Base-by-base conservation (phyloP, 2,888 invertebrate genomes). In the Dryococelus australis region DNA sequence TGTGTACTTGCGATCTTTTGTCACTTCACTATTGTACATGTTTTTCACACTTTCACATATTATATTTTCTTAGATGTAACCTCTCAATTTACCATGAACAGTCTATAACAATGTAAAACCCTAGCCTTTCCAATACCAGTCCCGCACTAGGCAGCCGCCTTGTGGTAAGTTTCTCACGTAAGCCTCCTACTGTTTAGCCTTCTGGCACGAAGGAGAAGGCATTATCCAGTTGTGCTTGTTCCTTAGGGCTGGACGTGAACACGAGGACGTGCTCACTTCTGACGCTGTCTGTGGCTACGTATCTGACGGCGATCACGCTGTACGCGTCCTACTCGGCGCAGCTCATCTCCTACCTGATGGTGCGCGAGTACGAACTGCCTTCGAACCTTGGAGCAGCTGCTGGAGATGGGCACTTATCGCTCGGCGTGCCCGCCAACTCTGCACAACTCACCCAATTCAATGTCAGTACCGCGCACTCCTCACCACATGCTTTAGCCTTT, bases 351-450 rank as follows among this genome's bases (percentile, higher is more conserved):
- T 86, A n/a, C 79, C 47, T 86, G 43, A 43, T 79, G 12, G 79
- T 79, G 5, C 78, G 80, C n/a, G 80, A 79, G 79, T 35, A 26
- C n/a, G 9, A 43, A 12, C 53, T 86, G 9, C 86, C 16, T 86
- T 86, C 86, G n/a, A 79, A 79, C 86, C 35, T 47, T 86, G 13
- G 35, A 80, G 43, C 43, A 79, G 26, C 79, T 86, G 27, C 78
- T 86, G 26, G 79, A 86, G 43, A 43, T 79, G 43, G 43, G 79
- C 6, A 79, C 86, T 12, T 86, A 86, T 27, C 27, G 43, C 24
- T 86, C 20, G 86, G 86, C 20, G 86, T 86, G 16, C 47, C 83
- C 51, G 86, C 86, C 24, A 86, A 83, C 83, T 86, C 86, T 6
- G 86, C 51, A 5, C 81, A 83, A 13, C 81, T 86, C 47, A 86